Percentiles rank a stretch among this genome's conserved stretches.
Evolutionary conservation across 2,113 vertebrate species (phyloP).

Genomic region (Callorhinus ursinus): DNA sequence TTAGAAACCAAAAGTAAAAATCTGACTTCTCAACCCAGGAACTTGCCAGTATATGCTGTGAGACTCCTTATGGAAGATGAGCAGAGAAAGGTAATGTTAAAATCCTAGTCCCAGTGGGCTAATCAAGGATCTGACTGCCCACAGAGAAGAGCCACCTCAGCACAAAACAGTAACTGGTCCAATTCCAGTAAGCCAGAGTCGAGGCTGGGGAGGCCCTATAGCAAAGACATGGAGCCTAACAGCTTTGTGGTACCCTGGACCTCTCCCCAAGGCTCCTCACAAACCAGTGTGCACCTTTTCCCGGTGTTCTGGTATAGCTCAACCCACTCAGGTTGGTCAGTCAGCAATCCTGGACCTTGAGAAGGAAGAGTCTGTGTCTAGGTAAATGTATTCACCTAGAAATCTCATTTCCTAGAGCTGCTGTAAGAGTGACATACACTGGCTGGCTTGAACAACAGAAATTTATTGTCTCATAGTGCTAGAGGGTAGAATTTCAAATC

Average conservation of each 20-base stretch:
- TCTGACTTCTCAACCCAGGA: neutral
- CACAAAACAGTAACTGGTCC: neutral
- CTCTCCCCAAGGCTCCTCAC: neutral
- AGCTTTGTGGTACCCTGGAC: neutral
- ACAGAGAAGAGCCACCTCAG: neutral
- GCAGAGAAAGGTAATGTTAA: neutral
- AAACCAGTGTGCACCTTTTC: neutral
- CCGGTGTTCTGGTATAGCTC: neutral
- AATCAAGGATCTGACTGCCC: neutral
- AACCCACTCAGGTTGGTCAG: too few species aligned
- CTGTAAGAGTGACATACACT: neutral
- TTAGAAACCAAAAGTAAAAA: conserved; percentile 2
- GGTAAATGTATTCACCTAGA: neutral
- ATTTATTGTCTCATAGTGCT: neutral
- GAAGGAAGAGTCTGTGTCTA: neutral
- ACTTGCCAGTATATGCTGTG: neutral
- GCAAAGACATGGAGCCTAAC: neutral
- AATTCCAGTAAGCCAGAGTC: neutral
- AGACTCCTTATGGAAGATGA: neutral
- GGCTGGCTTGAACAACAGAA: neutral
- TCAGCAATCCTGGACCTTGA: neutral
- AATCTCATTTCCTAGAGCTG: neutral
- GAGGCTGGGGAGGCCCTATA: neutral
- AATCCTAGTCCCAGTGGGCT: neutral
- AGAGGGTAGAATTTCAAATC: neutral